Percentiles rank a stretch among this genome's conserved stretches.
Evolutionary conservation across 2,113 vertebrate genomes (phyloP).

Genomic region (Pachypanchax playfairii): DNA sequence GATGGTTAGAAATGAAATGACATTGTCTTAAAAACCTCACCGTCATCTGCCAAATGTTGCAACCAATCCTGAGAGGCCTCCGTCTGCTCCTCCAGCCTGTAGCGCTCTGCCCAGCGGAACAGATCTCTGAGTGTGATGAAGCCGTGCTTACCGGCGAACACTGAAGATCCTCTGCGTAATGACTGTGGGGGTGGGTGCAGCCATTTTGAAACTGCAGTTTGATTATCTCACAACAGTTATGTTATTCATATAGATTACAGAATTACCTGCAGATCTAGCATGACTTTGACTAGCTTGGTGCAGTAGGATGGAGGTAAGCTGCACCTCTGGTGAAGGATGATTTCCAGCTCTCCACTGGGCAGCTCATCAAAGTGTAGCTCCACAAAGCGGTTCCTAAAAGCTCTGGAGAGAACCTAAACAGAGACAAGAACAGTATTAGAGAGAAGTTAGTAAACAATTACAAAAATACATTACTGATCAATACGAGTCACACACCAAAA

Average conservation of each 20-base stretch:
- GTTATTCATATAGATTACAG: background rate
- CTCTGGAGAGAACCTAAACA: conserved; percentile 90
- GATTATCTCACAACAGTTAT: background rate
- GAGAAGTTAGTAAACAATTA: too few species aligned
- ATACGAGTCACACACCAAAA: too few species aligned
- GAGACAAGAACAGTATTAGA: too few species aligned
- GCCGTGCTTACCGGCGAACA: conserved; percentile 97
- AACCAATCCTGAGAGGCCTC: conserved; percentile 90
- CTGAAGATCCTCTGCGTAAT: conserved; percentile 89
- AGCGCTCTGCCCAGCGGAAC: conserved; percentile 97
- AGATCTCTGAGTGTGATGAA: conserved; percentile 96
- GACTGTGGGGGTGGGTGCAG: conserved; percentile 76
- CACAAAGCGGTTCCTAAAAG: conserved; percentile 97
- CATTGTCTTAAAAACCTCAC: conserved; percentile 65
- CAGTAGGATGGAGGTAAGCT: conserved; percentile 94
- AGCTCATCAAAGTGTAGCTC: conserved; percentile 97
- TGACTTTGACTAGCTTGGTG: conserved; percentile 91
- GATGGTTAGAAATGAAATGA: too few species aligned
- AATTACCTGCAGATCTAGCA: conserved; percentile 96
- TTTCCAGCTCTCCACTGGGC: conserved; percentile 90
- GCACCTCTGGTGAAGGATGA: conserved; percentile 91
- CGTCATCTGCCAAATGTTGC: conserved; percentile 94
- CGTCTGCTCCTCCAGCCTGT: conserved; percentile 85
- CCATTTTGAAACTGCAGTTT: background rate
- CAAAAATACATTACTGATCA: too few species aligned